Evolutionary conservation across 2,797 vertebrate genomes (phyloP), one percentile per base, ranked within the genome.

Genomic region (Gobionotothen gibberifrons): DNA sequence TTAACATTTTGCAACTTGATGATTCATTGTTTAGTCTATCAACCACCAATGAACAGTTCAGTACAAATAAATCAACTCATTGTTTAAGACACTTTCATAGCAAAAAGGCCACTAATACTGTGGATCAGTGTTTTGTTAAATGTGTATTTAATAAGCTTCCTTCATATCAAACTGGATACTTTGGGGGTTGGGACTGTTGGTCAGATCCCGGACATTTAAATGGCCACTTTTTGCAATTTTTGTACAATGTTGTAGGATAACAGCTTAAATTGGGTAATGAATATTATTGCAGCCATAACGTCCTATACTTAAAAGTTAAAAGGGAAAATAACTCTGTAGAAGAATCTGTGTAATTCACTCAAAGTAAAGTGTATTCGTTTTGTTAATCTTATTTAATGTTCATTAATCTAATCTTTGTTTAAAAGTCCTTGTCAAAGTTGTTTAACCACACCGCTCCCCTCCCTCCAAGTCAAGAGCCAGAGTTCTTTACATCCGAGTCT

Each of bases 361-460:
- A 51, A 36, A 40, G 19, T 43, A 7, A 54, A 29, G 39, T 51
- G 22, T 5, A 19, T 21, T 39, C 2, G 44, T 53, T 63, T 12
- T 52, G 53, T 59, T 7, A 49, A 22, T 46, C 12, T 4, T 39
- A 16, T 14, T 47, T 1, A 48, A 40, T 2, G 3, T 21, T 12
- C 26, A 19, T 58, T 15, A 17, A 17, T 40, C 19, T 58, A 17
- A 17, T 40, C 19, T 58, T 69, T 17, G 29, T 39, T 52, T 22
- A 22, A 17, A 64, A 42, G 62, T 26, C 19, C 15, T 12, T 2
- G 21, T 42, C 48, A 52, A n/a, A 53, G 17, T 21, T 59, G 44
- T 49, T 56, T 42, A 12, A 67, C 22, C n/a, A n/a, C 48, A 55
- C 44, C 46, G 22, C 59, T 29, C 46, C 36, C 52, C 58, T 44